phyloP scores from a whole-genome alignment of 2,113 vertebrate species.

The Arothron firmamentum region DNA sequence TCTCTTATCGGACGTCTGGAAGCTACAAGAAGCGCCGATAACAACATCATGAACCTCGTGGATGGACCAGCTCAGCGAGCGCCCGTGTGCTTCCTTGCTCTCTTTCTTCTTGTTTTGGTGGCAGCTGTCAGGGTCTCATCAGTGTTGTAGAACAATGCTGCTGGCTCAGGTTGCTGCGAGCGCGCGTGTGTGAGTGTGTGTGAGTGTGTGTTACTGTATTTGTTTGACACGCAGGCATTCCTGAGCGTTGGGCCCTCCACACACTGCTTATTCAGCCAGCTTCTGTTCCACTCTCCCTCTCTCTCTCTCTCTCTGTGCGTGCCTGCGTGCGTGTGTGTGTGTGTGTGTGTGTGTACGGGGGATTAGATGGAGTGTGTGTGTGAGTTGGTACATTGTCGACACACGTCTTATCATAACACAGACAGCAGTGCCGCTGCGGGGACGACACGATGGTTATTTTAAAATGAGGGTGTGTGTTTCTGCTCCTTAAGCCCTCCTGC shows the following conservation, averaged over 20 bases:
- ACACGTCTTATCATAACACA: slow-evolving; percentile 68
- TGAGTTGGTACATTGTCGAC: slow-evolving; percentile 40
- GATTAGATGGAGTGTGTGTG: slow-evolving; percentile 14
- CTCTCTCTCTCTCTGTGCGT: too few relatives aligned
- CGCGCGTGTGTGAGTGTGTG: slow-evolving; percentile 17
- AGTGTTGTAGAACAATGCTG: slow-evolving; percentile 41
- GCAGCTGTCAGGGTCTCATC: slow-evolving; percentile 64
- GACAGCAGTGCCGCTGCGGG: slow-evolving; percentile 23
- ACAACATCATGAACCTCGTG: neutral
- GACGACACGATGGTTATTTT: slow-evolving; percentile 65
- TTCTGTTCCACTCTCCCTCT: slow-evolving; percentile 23
- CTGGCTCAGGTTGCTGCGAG: slow-evolving; percentile 51
- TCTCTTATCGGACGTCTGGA: too few relatives aligned
- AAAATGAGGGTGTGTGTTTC: slow-evolving; percentile 50
- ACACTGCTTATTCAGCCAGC: slow-evolving; percentile 72
- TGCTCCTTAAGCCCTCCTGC: slow-evolving; percentile 56
- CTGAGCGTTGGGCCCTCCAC: slow-evolving; percentile 50
- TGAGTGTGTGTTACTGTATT: slow-evolving; percentile 15
- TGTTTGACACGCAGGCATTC: slow-evolving; percentile 54
- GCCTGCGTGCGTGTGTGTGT: slow-evolving; percentile 20
- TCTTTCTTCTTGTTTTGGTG: slow-evolving; percentile 3
- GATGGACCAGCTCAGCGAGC: slow-evolving; percentile 22
- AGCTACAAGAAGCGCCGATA: too few relatives aligned
- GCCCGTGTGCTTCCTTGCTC: slow-evolving; percentile 22
- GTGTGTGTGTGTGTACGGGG: slow-evolving; percentile 14